Conservation (phyloP, 1,140 invertebrate species). For the Potamilus streckersoni region DNA sequence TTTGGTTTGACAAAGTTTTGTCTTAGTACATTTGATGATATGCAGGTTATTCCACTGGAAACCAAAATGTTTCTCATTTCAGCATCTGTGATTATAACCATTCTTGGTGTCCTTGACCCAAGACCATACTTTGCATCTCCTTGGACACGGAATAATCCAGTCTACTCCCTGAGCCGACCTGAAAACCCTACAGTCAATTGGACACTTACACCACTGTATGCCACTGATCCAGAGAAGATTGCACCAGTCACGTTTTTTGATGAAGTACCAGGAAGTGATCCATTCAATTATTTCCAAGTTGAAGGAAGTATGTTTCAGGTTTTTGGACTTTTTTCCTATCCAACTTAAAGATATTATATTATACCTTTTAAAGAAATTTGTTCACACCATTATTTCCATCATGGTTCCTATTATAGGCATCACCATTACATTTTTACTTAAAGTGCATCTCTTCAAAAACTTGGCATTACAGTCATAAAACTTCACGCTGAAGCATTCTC, state of each 20-base stretch:
- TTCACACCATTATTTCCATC: no score
- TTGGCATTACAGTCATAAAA: no score
- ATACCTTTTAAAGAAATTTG: no score
- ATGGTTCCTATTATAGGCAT: no score
- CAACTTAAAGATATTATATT: no score
- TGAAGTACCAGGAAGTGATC: slow-evolving; percentile 1
- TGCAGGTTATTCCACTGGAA: no score
- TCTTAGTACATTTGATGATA: no score
- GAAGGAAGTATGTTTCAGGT: slow-evolving; percentile 10
- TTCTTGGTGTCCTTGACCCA: slow-evolving; percentile 16
- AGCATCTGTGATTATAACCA: slow-evolving; percentile 25
- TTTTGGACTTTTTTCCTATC: no score
- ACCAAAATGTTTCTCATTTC: background rate
- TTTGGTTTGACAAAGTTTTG: no score
- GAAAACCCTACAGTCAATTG: slow-evolving; percentile 6
- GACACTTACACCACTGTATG: slow-evolving; percentile 8
- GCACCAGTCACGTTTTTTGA: slow-evolving; percentile 3
- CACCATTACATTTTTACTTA: no score
- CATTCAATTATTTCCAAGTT: slow-evolving; percentile 12
- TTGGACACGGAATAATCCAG: slow-evolving; percentile 15
- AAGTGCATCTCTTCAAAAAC: no score
- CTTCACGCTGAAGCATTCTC: no score
- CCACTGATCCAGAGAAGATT: slow-evolving; percentile 13
- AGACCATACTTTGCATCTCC: slow-evolving; percentile 13
- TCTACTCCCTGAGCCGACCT: slow-evolving; percentile 8